phyloP scores from a whole-genome alignment of 2,888 invertebrate species.

The Caenorhabditis sp. region DNA sequence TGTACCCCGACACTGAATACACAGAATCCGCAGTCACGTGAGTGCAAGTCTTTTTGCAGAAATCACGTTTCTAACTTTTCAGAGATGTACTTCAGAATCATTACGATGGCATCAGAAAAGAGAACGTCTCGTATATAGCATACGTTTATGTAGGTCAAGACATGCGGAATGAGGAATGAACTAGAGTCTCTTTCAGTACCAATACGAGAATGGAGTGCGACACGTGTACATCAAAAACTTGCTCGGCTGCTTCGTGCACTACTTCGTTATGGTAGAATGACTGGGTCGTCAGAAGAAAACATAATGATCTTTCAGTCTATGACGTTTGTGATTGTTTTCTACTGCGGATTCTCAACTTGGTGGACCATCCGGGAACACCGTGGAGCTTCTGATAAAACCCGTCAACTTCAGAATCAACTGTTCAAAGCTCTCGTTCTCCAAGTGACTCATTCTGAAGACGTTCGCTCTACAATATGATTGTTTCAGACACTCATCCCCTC shows the following conservation, averaged over 20 bases:
- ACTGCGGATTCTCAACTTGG: conserved; percentile 55
- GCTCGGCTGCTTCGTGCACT: conserved; percentile 54
- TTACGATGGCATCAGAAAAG: conserved; percentile 49
- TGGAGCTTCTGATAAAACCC: conserved; percentile 43
- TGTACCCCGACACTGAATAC: conserved; percentile 58
- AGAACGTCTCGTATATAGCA: conserved; percentile 58
- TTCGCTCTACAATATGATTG: neutral
- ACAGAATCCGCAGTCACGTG: conserved; percentile 57
- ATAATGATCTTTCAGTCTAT: conserved; percentile 33
- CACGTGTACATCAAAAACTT: conserved; percentile 50
- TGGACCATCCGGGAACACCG: conserved; percentile 39
- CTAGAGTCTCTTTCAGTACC: conserved; percentile 30
- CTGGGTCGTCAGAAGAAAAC: too few relatives aligned
- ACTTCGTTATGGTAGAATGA: conserved; percentile 52
- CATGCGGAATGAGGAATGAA: neutral
- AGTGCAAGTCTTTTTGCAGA: neutral
- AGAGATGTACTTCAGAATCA: conserved; percentile 48
- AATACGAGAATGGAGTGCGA: conserved; percentile 35
- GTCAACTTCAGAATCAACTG: conserved; percentile 54
- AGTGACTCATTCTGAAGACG: neutral
- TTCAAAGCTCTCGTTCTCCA: conserved; percentile 60
- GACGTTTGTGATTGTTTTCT: conserved; percentile 48
- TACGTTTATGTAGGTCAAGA: conserved; percentile 45
- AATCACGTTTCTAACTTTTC: neutral
- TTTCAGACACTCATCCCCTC: conserved; percentile 59